A percentile compares a stretch with the other conserved stretches of the same genome.
Evolutionary conservation across 2,797 vertebrate species (phyloP).

Genomic region (Amphiprion clarkii): DNA sequence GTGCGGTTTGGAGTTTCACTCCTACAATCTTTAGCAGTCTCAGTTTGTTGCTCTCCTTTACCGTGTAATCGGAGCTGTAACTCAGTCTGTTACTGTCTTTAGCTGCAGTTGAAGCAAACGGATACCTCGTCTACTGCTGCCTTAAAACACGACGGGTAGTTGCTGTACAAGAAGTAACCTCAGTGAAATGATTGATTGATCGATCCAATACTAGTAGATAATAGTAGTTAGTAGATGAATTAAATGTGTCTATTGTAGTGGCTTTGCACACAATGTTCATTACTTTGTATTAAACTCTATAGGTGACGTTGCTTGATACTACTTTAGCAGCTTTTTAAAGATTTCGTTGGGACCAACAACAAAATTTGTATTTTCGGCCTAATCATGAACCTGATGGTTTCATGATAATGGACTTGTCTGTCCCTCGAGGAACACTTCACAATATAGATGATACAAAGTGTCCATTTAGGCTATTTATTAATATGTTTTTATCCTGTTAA

Average conservation of each 20-base stretch:
- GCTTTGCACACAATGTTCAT: too few species aligned
- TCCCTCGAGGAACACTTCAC: too few species aligned
- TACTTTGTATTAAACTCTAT: too few species aligned
- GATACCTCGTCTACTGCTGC: background rate
- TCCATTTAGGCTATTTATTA: too few species aligned
- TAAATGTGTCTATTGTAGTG: background rate
- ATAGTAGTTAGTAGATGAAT: background rate
- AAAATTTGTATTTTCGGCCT: too few species aligned
- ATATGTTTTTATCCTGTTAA: too few species aligned
- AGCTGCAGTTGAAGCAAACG: slow-evolving; percentile 2
- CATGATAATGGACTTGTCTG: too few species aligned
- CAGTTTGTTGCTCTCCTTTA: background rate
- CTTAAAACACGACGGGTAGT: background rate
- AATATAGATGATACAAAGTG: too few species aligned
- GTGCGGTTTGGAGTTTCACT: slow-evolving; percentile 27
- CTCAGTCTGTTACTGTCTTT: slow-evolving; percentile 12
- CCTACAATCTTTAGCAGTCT: slow-evolving; percentile 25
- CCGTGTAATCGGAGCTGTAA: background rate
- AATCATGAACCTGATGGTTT: too few species aligned
- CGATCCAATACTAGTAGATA: background rate
- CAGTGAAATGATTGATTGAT: background rate
- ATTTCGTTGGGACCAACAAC: too few species aligned
- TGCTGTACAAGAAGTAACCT: background rate
- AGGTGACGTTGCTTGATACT: background rate
- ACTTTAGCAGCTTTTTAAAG: background rate